A percentile compares a stretch with the other conserved stretches of the same genome.
phyloP scores from a whole-genome alignment of 2,113 vertebrate species.

The Nycticebus coucang region DNA sequence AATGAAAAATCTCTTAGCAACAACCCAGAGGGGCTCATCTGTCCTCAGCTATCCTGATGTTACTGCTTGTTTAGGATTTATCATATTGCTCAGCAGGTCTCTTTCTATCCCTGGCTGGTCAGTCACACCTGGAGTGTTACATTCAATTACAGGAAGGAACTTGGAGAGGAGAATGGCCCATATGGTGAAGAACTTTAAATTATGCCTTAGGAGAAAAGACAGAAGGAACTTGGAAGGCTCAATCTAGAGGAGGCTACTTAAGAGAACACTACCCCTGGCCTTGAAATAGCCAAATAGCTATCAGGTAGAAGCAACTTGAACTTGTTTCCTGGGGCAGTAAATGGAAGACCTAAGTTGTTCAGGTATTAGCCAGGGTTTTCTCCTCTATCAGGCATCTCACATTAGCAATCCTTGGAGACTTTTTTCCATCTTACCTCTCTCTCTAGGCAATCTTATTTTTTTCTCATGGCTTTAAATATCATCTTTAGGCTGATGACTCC shows the following conservation, averaged over 20 bases:
- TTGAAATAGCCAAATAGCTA: background rate
- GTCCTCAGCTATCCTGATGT: background rate
- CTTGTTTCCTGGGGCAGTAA: background rate
- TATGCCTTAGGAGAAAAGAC: background rate
- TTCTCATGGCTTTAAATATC: slow-evolving; percentile 47
- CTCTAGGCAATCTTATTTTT: background rate
- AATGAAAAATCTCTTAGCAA: slow-evolving; percentile 39
- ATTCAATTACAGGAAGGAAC: background rate
- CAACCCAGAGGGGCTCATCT: background rate
- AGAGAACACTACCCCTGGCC: too few species aligned
- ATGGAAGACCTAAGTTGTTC: background rate
- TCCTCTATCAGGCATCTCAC: background rate
- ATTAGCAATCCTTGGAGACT: background rate
- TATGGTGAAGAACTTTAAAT: background rate
- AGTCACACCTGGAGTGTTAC: background rate
- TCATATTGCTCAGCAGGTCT: background rate
- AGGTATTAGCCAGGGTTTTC: background rate
- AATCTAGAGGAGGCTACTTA: background rate
- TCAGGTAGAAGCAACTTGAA: background rate
- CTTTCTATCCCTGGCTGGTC: background rate
- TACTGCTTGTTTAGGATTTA: background rate
- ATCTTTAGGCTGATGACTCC: slow-evolving; percentile 29
- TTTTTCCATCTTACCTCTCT: background rate
- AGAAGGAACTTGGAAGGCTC: background rate
- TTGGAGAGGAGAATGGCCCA: background rate